Evolutionary conservation across 2,888 invertebrate species (phyloP).

Genomic region (Hemithea aestivaria): DNA sequence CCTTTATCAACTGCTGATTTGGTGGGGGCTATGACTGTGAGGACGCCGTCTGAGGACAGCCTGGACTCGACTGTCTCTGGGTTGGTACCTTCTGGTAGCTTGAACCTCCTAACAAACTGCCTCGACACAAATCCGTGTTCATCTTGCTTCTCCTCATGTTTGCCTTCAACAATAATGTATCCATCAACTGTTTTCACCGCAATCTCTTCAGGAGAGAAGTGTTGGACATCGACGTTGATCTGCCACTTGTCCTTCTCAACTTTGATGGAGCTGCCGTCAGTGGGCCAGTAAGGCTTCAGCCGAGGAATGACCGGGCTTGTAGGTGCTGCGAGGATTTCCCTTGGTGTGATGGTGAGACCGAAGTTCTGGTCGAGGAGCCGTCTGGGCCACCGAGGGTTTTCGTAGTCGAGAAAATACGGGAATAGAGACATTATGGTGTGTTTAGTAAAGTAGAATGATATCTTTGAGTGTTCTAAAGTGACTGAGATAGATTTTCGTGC

Average conservation of each 20-base stretch:
- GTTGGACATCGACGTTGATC: slow-evolving; percentile 86
- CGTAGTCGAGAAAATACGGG: slow-evolving; percentile 59
- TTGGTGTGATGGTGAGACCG: slow-evolving; percentile 60
- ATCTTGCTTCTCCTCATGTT: slow-evolving; percentile 88
- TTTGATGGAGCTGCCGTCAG: slow-evolving; percentile 70
- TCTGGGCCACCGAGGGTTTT: slow-evolving; percentile 53
- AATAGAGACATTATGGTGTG: slow-evolving; percentile 52
- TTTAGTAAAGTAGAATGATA: slow-evolving; percentile 8
- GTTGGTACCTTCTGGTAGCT: slow-evolving; percentile 84
- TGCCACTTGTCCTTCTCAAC: slow-evolving; percentile 80
- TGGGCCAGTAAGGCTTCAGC: slow-evolving; percentile 56
- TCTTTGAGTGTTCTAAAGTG: not conserved
- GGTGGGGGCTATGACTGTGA: slow-evolving; percentile 82
- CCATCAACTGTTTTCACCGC: slow-evolving; percentile 85
- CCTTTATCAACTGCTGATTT: slow-evolving; percentile 47
- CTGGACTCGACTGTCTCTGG: slow-evolving; percentile 84
- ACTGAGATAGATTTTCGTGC: slow-evolving; percentile 19
- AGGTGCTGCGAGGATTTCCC: slow-evolving; percentile 51
- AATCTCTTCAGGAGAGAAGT: slow-evolving; percentile 87
- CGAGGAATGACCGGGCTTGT: slow-evolving; percentile 46
- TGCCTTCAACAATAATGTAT: slow-evolving; percentile 85
- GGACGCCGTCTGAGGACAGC: slow-evolving; percentile 87
- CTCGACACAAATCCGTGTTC: slow-evolving; percentile 86
- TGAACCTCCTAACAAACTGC: slow-evolving; percentile 84
- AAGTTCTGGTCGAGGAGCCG: slow-evolving; percentile 67